Evolutionary conservation across 2,888 invertebrate species (phyloP), one percentile per base, ranked within the genome.

Genomic region (Exephanes ischioxanthus): DNA sequence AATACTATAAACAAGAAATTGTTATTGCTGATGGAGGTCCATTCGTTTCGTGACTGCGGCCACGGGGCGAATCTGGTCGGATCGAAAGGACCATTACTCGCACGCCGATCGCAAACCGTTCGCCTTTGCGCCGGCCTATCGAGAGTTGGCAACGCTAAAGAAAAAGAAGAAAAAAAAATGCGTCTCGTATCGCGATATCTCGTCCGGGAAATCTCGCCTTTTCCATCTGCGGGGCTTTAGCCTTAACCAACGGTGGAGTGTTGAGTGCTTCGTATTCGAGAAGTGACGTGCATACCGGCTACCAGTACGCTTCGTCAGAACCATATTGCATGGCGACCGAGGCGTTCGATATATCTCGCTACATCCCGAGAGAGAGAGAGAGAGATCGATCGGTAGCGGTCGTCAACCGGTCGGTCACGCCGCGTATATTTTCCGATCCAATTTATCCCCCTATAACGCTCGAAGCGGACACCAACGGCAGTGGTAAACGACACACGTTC

Each of bases 381-480:
- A 16, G 45, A 84, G 80, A 84, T 84, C 83, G 75, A 84, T 84
- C 73, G 80, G 45, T 63, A 58, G 30, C 33, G 63, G 45, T 80
- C 79, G 80, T 84, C 80, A 84, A 84, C 80, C 76, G 83, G 76
- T 84, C 68, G 84, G 80, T 84, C 84, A 80, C 80, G 84, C 70
- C 80, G 73, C 26, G 22, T 78, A 55, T 67, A 19, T 61, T 73
- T 48, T 45, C 53, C 70, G 77, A 61, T 71, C 26, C 45, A 45
- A 70, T 48, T 19, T 48, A 72, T 66, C 41, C 51, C 63, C 41
- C 16, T 55, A 2, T 26, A 71, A 70, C n/a, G 66, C 26, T 16
- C 30, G 30, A 63, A 80, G 55, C 30, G 45, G 26, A n/a, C 22
- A 45, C n/a, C 51, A 73, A 72, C 33, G 58, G 45, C 80, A 37